These are phyloP conservation scores for Nemoura dubitans DNA, from an alignment of 2,888 invertebrate genomes.

Conservation along the genomic window DNA sequence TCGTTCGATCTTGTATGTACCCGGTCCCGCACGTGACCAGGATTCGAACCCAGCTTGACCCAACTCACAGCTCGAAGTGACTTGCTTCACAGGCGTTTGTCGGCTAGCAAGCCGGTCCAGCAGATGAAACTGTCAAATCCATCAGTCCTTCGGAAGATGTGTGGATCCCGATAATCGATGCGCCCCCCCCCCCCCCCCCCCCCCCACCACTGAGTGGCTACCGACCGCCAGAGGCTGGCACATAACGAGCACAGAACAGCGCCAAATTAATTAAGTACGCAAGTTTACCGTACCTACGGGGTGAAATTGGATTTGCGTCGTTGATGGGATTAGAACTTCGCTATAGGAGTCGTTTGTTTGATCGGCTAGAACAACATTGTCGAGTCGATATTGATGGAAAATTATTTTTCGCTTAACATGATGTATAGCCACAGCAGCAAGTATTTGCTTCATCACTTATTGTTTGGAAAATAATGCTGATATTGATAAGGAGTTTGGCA, in stretches of 20 bases:
- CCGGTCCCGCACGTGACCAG: not conserved
- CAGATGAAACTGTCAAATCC: too few relatives aligned
- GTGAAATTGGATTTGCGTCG: not conserved
- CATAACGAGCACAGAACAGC: not conserved
- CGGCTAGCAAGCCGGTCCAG: too few relatives aligned
- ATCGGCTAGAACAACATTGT: not conserved
- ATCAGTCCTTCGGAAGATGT: too few relatives aligned
- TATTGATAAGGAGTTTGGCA: too few relatives aligned
- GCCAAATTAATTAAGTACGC: not conserved
- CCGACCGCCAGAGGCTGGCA: too few relatives aligned
- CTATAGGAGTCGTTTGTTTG: not conserved
- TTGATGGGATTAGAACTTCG: not conserved
- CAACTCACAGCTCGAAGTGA: not conserved
- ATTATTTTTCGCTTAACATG: not conserved
- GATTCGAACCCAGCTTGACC: not conserved
- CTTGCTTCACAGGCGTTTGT: too few relatives aligned
- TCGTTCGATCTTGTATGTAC: not conserved
- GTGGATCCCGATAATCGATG: not conserved
- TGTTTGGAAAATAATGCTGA: too few relatives aligned
- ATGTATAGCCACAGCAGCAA: too few relatives aligned
- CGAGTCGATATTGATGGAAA: not conserved
- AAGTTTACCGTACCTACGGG: not conserved
- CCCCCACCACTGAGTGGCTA: not conserved
- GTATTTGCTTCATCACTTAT: too few relatives aligned
- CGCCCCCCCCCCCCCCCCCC: not conserved